Evolutionary conservation across 2,888 invertebrate species (phyloP).

Genomic region (Mimas tiliae): DNA sequence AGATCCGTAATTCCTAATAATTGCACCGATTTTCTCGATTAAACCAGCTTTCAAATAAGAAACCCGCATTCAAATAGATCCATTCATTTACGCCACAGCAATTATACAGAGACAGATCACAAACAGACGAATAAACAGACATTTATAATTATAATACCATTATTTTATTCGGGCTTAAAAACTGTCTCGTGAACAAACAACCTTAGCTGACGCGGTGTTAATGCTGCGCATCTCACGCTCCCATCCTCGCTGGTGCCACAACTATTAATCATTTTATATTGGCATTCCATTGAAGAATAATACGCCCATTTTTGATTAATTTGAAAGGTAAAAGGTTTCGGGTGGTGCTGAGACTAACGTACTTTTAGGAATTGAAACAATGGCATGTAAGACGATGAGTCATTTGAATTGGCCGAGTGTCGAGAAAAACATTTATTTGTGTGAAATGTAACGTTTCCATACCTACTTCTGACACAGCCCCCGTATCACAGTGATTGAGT

Average conservation of each 20-base stretch:
- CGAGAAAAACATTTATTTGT: neutral
- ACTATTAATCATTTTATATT: constrained; percentile 62
- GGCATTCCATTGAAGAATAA: constrained; percentile 44
- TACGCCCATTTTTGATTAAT: constrained; percentile 29
- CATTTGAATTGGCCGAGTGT: neutral
- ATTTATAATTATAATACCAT: no score
- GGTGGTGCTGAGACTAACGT: constrained; percentile 10
- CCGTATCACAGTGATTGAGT: no score
- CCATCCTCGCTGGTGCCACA: constrained; percentile 53
- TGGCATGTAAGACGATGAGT: neutral
- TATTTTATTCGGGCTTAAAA: neutral
- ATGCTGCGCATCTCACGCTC: constrained; percentile 41
- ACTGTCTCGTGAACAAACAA: neutral
- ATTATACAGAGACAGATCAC: no score
- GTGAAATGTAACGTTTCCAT: neutral
- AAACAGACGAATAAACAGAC: no score
- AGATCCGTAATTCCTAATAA: no score
- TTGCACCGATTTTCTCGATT: no score
- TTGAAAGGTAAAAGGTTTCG: constrained; percentile 24
- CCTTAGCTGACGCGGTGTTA: constrained; percentile 32
- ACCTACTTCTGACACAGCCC: neutral
- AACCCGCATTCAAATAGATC: no score
- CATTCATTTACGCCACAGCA: no score
- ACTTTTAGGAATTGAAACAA: constrained; percentile 15
- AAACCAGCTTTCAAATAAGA: no score